Percentiles rank a stretch among this genome's conserved stretches.
Conservation (phyloP, 1,140 invertebrate genomes). For the Drosophila kikkawai region DNA sequence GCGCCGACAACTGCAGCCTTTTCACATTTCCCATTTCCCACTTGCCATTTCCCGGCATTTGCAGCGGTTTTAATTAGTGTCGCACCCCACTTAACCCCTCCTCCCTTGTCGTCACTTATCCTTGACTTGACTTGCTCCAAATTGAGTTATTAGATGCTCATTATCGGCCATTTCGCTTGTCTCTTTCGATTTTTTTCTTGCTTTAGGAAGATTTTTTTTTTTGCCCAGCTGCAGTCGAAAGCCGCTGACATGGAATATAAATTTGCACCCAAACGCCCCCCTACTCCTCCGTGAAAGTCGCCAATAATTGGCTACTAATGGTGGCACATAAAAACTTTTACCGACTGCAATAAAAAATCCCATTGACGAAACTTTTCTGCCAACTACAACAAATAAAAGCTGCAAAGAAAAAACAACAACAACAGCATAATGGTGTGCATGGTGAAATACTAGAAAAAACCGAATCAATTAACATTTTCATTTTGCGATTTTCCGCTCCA, state of each 20-base stretch:
- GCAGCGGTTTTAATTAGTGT: slow-evolving; percentile 72
- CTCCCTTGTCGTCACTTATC: slow-evolving; percentile 21
- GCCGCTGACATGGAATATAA: slow-evolving; percentile 78
- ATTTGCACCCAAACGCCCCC: slow-evolving; percentile 38
- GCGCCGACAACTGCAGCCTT: slow-evolving; percentile 35
- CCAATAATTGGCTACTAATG: slow-evolving; percentile 82
- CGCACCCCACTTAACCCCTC: slow-evolving; percentile 19
- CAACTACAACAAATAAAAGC: slow-evolving; percentile 54
- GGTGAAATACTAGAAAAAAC: slow-evolving; percentile 23
- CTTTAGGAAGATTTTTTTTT: slow-evolving; percentile 2
- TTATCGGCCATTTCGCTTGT: slow-evolving; percentile 64
- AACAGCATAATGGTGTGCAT: slow-evolving; percentile 13
- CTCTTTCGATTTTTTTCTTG: slow-evolving; percentile 8
- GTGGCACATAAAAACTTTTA: slow-evolving; percentile 77
- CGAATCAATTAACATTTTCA: slow-evolving; percentile 81
- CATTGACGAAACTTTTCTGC: slow-evolving; percentile 61
- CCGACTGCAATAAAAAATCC: slow-evolving; percentile 74
- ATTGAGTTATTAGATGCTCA: slow-evolving; percentile 78
- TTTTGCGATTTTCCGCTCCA: slow-evolving; percentile 77
- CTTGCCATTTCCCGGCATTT: slow-evolving; percentile 31
- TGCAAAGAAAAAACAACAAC: slow-evolving; percentile 33
- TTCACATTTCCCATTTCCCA: slow-evolving; percentile 13
- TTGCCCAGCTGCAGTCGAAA: slow-evolving; percentile 63
- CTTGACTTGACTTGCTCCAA: slow-evolving; percentile 48
- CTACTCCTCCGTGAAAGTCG: slow-evolving; percentile 53